Evolutionary conservation across 2,888 invertebrate species (phyloP), one percentile per base, ranked within the genome.

Genomic region (Nemotelus nigrinus): DNA sequence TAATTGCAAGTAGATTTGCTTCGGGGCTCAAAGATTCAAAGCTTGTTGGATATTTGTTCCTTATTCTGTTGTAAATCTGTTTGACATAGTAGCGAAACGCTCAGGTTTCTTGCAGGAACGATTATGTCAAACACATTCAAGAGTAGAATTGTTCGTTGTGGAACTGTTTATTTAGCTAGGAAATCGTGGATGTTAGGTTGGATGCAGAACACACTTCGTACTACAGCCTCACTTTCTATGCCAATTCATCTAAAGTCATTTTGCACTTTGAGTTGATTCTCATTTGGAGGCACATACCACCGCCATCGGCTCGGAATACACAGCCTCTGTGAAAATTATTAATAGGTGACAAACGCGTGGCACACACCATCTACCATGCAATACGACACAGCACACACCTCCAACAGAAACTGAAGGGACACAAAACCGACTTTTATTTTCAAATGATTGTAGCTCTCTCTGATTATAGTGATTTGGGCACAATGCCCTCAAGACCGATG

Each of bases 1-100:
- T 74, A 10, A 25, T 60, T 74, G 50, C 60, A 74, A 74, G 25
- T 43, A 47, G 63, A 50, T n/a, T 44, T n/a, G 44, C 5, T 74
- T 74, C 43, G 45, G 25, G 63, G 50, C 41, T 39, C 25, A 39
- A 48, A 58, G 47, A 41, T 58, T 57, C 57, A 8, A 57, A n/a
- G 44, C 45, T 44, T 63, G 25, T 47, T 39, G 48, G 5, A 53
- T 44, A 2, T 55, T n/a, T 43, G 65, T 44, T 7, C 41, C 10
- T 53, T 25, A 25, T 25, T 70, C 43, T 5, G 48, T 8, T 58
- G 63, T 48, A 41, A 74, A 63, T 74, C 41, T 63, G n/a, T 50
- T 58, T 65, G 72, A 72, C 72, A 76, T 65, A 77, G 60, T 76
- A 77, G 78, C 72, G 77, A 78, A 78, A 77, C 74, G 72, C 67